Evolutionary conservation across 2,797 vertebrate genomes (phyloP).

Genomic region (Epinephelus malabaricus): DNA sequence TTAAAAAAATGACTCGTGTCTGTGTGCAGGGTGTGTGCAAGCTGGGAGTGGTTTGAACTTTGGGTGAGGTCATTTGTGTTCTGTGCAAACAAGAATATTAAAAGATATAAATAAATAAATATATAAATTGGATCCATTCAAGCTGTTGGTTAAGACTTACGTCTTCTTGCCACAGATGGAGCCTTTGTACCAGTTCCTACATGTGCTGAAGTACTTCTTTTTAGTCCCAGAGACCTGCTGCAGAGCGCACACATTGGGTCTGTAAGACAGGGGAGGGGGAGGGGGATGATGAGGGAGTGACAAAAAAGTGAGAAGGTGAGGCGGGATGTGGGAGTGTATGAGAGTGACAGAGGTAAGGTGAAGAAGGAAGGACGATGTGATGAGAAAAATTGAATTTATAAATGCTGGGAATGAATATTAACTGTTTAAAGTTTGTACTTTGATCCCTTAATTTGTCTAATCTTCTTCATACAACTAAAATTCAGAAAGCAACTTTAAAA

Average conservation of each 20-base stretch:
- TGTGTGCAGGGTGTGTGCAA: not conserved
- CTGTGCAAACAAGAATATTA: conserved; percentile 1
- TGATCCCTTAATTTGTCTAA: not conserved
- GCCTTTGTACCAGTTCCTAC: conserved; percentile 96
- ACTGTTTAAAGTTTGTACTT: not conserved
- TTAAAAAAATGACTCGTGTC: not conserved
- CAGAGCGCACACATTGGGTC: conserved; percentile 95
- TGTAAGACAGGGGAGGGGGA: conserved; percentile 56
- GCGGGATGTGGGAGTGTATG: not conserved
- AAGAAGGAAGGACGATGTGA: not conserved
- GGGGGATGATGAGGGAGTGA: not conserved
- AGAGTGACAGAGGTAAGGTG: not conserved
- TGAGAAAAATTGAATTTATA: not conserved
- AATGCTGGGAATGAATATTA: too few species aligned
- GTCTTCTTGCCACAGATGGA: conserved; percentile 96
- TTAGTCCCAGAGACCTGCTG: conserved; percentile 94
- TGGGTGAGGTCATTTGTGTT: not conserved
- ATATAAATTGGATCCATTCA: not conserved
- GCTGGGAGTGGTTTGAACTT: conserved; percentile 11
- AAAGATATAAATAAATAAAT: not conserved
- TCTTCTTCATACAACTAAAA: not conserved
- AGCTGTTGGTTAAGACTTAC: conserved; percentile 88
- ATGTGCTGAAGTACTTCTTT: conserved; percentile 99
- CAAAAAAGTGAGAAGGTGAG: not conserved
- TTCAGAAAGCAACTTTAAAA: not conserved